Evolutionary conservation across 2,797 vertebrate genomes (phyloP).

Genomic region (Crenuchus spilurus): DNA sequence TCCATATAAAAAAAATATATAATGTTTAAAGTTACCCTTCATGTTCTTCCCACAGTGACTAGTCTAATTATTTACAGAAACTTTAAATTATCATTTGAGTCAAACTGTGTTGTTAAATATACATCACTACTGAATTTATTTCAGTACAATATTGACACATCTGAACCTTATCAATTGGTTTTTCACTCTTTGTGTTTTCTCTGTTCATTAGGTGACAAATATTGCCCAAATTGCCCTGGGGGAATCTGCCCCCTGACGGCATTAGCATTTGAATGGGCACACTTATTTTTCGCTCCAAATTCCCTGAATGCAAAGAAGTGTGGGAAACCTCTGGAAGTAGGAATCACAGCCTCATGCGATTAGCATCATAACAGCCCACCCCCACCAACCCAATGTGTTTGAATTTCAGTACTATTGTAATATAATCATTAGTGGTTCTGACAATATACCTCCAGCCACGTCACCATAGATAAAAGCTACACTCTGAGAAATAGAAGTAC

Average conservation of each 20-base stretch:
- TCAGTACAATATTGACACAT: neutral
- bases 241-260: conserved; percentile 1
- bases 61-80: too few relatives aligned
- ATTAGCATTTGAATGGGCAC: conserved; percentile 55
- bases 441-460: too few relatives aligned
- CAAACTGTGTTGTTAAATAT: neutral
- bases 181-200: conserved; percentile 10
- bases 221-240: conserved; percentile 12
- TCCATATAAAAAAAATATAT: too few relatives aligned
- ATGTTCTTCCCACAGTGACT: too few relatives aligned
- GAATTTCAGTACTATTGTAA: neutral
- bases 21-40: too few relatives aligned
- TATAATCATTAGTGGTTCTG: neutral
- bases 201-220: conserved; percentile 33
- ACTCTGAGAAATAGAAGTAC: too few relatives aligned
- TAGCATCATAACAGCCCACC: neutral
- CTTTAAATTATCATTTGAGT: too few relatives aligned
- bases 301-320: conserved; percentile 37
- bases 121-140: neutral
- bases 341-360: conserved; percentile 46
- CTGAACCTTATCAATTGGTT: too few relatives aligned
- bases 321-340: conserved; percentile 58
- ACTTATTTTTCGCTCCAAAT: conserved; percentile 45
- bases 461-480: too few relatives aligned
- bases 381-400: neutral